These are phyloP conservation scores for Xanthorhoe designata DNA, from an alignment of 2,888 invertebrate species.

Conservation along the genomic window DNA sequence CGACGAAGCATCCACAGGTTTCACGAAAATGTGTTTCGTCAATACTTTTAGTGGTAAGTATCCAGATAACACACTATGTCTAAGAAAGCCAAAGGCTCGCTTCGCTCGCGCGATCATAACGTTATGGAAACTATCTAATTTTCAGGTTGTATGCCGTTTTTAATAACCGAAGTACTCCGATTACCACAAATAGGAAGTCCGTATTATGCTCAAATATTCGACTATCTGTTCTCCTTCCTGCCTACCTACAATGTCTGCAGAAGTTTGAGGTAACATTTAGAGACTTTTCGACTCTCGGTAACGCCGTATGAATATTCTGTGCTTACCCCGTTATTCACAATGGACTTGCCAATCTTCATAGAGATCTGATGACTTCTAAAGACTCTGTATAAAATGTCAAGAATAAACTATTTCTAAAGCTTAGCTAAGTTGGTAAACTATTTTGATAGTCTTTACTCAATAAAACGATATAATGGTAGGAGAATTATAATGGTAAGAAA, in stretches of 20 bases:
- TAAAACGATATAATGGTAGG: too few species aligned
- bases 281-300: not conserved
- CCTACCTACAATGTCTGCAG: slow-evolving; percentile 86
- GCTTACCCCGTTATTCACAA: too few species aligned
- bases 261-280: slow-evolving; percentile 68
- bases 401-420: too few species aligned
- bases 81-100: too few species aligned
- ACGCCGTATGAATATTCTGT: not conserved
- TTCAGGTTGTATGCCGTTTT: slow-evolving; percentile 89
- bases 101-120: too few species aligned
- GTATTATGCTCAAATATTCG: slow-evolving; percentile 86
- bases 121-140: slow-evolving; percentile 33
- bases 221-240: slow-evolving; percentile 89
- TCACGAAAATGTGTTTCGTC: slow-evolving; percentile 90
- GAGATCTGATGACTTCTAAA: too few species aligned
- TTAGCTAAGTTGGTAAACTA: too few species aligned
- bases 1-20: slow-evolving; percentile 90
- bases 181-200: slow-evolving; percentile 87
- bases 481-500: too few species aligned
- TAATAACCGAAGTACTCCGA: slow-evolving; percentile 89
- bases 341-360: too few species aligned
- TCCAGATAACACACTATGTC: not conserved
- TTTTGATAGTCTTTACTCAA: too few species aligned
- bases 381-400: too few species aligned
- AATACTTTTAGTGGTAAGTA: slow-evolving; percentile 86